Conservation (phyloP, 2,113 vertebrate species). For the Rattus rattus region DNA sequence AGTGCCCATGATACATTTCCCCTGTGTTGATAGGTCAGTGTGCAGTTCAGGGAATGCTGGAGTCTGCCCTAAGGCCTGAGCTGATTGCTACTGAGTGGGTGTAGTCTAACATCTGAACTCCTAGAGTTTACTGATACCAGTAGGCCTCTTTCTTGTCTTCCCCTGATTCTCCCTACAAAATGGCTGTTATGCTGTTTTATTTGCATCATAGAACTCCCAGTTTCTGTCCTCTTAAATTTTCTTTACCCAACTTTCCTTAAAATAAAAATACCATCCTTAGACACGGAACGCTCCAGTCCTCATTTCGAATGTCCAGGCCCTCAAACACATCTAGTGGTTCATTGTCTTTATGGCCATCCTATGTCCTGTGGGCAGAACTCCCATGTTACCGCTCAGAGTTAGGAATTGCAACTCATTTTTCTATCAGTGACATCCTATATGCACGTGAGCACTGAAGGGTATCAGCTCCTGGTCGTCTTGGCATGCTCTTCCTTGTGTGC, state of each 20-base stretch:
- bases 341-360: not conserved
- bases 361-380: not conserved
- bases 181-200: not conserved
- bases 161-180: not conserved
- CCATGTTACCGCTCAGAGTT: not conserved
- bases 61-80: not conserved
- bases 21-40: not conserved
- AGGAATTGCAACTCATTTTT: not conserved
- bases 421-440: not conserved
- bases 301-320: not conserved
- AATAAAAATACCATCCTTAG: not conserved
- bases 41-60: constrained; percentile 26
- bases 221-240: not conserved
- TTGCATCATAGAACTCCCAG: not conserved
- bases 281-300: not conserved
- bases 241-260: not conserved
- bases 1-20: not conserved
- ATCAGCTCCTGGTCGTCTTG: not conserved
- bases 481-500: not conserved
- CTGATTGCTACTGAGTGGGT: constrained; percentile 4
- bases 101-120: not conserved
- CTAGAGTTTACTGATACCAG: not conserved
- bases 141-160: not conserved
- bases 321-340: not conserved
- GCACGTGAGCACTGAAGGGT: not conserved